A percentile compares a stretch with the other conserved stretches of the same genome.
Evolutionary conservation across 1,140 invertebrate genomes (phyloP).

Genomic region (Meloidogyne floridensis): DNA sequence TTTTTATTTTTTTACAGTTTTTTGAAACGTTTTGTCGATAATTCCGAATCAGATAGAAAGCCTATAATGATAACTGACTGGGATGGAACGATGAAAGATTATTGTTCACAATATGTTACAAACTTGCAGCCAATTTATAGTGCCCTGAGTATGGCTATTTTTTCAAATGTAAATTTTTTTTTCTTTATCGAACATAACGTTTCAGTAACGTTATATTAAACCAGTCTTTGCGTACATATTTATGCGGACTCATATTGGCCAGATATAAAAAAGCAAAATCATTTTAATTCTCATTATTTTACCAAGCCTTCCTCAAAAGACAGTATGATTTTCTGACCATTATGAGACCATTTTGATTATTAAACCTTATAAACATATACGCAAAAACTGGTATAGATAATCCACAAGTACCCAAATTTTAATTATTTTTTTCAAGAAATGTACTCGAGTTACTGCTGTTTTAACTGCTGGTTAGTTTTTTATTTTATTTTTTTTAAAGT

Average conservation of each 20-base stretch:
- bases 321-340: no score
- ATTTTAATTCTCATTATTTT: no score
- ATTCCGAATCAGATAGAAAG: conserved; percentile 35
- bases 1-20: conserved; percentile 50
- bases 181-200: background rate
- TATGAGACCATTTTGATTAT: no score
- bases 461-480: conserved; percentile 59
- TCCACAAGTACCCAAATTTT: background rate
- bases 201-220: no score
- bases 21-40: conserved; percentile 40
- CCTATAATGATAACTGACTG: conserved; percentile 64
- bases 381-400: no score
- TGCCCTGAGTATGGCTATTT: conserved; percentile 57
- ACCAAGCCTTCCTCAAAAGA: no score
- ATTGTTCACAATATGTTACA: conserved; percentile 65
- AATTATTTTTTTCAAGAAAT: conserved; percentile 20
- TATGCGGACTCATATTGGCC: no score
- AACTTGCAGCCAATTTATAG: conserved; percentile 65
- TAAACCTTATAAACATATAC: no score
- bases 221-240: no score
- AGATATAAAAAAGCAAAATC: no score
- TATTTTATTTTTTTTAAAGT: background rate
- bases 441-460: conserved; percentile 58
- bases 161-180: conserved; percentile 41
- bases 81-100: conserved; percentile 66